Evolutionary conservation across 1,140 invertebrate genomes (phyloP).

Genomic region (Coenobita brevimanus): DNA sequence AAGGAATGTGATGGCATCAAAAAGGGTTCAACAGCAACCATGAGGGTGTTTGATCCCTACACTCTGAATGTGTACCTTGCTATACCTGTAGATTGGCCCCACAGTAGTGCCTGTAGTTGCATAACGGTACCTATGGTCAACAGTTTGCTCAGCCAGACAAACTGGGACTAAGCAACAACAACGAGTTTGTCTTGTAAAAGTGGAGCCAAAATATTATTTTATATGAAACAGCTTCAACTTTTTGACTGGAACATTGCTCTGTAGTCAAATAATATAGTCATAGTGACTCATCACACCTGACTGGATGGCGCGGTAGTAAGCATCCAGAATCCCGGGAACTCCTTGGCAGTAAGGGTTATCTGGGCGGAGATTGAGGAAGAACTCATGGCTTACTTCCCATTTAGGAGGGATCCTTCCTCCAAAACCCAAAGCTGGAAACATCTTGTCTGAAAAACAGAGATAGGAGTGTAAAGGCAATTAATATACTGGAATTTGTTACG

Average conservation of each 20-base stretch:
- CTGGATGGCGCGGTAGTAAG: conserved; percentile 74
- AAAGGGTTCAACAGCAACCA: no score
- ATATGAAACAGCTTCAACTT: no score
- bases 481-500: not conserved
- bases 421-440: conserved; percentile 76
- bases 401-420: conserved; percentile 75
- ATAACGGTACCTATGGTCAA: no score
- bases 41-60: no score
- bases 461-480: no score
- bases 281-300: conserved; percentile 67
- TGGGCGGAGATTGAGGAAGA: conserved; percentile 76
- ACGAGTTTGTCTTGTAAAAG: not conserved
- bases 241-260: not conserved
- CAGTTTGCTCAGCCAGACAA: no score
- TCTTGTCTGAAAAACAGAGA: conserved; percentile 73
- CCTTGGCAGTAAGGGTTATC: conserved; percentile 76
- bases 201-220: no score
- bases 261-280: not conserved
- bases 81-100: no score
- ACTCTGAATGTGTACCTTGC: no score
- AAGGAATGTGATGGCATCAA: not conserved
- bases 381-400: conserved; percentile 75
- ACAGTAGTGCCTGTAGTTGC: no score
- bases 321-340: conserved; percentile 75
- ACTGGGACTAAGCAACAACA: not conserved